phyloP scores from a whole-genome alignment of 2,113 vertebrate genomes.

The Conger conger region DNA sequence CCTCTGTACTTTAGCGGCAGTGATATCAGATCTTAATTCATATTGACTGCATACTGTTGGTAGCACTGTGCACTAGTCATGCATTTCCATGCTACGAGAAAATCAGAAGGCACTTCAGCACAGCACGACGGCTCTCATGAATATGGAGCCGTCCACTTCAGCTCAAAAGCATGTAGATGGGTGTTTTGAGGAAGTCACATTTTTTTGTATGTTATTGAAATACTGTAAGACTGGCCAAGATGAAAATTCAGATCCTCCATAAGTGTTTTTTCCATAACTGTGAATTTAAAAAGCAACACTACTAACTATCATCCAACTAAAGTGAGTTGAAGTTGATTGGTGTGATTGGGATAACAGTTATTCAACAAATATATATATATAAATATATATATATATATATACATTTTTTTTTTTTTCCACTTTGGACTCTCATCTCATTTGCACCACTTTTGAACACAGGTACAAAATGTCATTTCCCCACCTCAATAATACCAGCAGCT shows the following conservation, averaged over 20 bases:
- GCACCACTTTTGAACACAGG: no score
- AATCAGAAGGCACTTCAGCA: neutral
- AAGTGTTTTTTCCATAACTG: neutral
- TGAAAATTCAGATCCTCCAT: no score
- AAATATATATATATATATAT: no score
- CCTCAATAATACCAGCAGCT: no score
- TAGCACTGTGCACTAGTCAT: neutral
- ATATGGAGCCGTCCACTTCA: constrained; percentile 2
- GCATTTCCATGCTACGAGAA: neutral
- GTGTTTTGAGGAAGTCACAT: neutral
- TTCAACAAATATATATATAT: no score
- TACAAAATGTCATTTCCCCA: no score
- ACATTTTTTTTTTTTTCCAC: no score
- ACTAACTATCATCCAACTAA: neutral
- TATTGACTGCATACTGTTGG: neutral
- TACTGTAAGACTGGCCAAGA: no score
- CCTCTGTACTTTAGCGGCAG: neutral
- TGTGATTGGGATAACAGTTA: no score
- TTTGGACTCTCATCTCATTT: no score
- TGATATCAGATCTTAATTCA: neutral
- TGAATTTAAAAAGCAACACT: neutral
- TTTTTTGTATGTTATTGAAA: neutral
- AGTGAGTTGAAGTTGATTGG: neutral
- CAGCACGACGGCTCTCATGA: neutral
- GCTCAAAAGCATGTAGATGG: neutral